Evolutionary conservation across 2,113 vertebrate species (phyloP), one percentile per base, ranked within the genome.

Genomic region (Thermophis baileyi): DNA sequence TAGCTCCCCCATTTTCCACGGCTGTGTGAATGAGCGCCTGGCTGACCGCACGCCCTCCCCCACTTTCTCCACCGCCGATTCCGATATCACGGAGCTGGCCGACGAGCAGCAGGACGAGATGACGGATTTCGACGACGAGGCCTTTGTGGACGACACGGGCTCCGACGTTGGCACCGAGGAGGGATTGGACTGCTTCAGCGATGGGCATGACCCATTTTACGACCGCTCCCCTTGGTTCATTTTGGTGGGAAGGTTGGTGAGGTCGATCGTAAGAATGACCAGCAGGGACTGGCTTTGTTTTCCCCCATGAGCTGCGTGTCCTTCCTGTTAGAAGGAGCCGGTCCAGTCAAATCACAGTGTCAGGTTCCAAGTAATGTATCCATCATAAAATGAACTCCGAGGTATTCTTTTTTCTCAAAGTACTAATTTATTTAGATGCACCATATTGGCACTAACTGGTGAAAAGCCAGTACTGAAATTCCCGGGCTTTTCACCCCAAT

Each of bases 221-320:
- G 99, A 99, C 98, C 98, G 99, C 95, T 99, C 99, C 98, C 99
- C 99, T 97, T 99, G 99, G 99, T 99, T 99, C 99, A 99, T 99
- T 98, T 99, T 99, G 98, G 99, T 99, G 98, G 99, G 99, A 99
- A 99, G 99, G 99, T 99, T 99, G 99, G 99, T 99, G 98, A 98
- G 98, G 97, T 96, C 96, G 44, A 93, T 94, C 97, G 88, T 97
- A 96, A 97, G 96, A 97, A 96, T 91, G 95, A 96, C 94, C 57
- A 96, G 96, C 96, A 97, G 97, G 97, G 98, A 98, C 97, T 98
- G 98, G 98, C 98, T 98, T 51, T 16, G 12, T 98, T 97, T 97
- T 8, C 7, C 22, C 94, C 95, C 93, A 49, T 93, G 95, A 57
- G 1, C 91, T 96, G 91, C 96, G 90, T 20, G 94, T 93, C 94